Evolutionary conservation across 2,113 vertebrate genomes (phyloP), one percentile per base, ranked within the genome.

Genomic region (Spheniscus mendiculus): DNA sequence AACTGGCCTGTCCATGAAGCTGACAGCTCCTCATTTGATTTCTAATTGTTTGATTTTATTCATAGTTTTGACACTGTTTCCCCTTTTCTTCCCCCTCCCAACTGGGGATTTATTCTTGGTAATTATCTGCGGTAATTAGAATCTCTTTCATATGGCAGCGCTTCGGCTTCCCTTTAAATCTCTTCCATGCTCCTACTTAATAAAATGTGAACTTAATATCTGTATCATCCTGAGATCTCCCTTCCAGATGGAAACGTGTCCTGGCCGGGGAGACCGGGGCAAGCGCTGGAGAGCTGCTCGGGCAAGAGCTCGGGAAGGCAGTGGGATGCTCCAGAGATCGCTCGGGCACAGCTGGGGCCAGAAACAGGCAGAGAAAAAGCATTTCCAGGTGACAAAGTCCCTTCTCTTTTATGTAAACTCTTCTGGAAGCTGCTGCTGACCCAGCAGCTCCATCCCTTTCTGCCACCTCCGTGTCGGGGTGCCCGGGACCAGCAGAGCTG

Each of bases 41-140:
- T 93, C 40, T 61, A 76, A 77, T 32, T 15, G 34, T 52, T 85
- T 82, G 52, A 14, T n/a, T 93, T 93, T 84, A 71, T 83, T 81
- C 14, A 7, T 5, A 15, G 27, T 63, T 86, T 78, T 61, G 69
- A 90, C 55, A 67, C n/a, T 4, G 22, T 66, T 89, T 84, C 50
- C 20, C 34, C 15, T 32, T 65, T 32, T 36, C n/a, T 32, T 2
- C 27, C 70, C 65, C 67, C 66, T 85, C 74, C 40, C 9, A 10
- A 3, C 17, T 36, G 74, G 42, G 49, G 45, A 89, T 89, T 95
- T 92, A 47, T 66, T 59, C 80, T 81, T 79, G 36, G n/a, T 58
- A 95, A 94, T 92, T 81, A 96, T 83, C 65, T 67, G 52, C 21
- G 14, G 67, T 89, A 87, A 90, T 95, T 59, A 84, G 38, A 90